Conservation (phyloP, 2,797 vertebrate genomes). For the Ctenosaura bakeri region DNA sequence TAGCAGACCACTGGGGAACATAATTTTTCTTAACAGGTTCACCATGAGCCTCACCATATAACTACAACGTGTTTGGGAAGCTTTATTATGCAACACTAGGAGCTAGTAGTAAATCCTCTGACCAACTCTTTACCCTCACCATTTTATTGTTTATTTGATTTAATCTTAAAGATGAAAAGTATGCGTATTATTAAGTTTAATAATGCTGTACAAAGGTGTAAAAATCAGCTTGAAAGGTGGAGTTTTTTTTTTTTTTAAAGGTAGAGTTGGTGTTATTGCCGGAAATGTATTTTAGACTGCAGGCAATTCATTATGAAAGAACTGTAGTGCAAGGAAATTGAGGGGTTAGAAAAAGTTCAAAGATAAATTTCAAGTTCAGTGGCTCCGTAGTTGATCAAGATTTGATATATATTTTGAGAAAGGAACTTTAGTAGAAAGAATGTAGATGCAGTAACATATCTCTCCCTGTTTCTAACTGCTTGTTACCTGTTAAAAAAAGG, state of each 20-base stretch:
- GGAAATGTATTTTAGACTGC: neutral
- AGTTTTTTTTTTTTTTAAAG: constrained; percentile 12
- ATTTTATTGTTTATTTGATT: neutral
- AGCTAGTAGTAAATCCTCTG: neutral
- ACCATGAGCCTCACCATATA: neutral
- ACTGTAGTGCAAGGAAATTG: neutral
- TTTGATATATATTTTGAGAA: neutral
- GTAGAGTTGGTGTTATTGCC: neutral
- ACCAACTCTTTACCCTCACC: too few species aligned
- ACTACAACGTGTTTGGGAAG: neutral
- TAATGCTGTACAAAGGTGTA: neutral
- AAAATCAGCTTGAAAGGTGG: constrained; percentile 11
- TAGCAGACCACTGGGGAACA: neutral
- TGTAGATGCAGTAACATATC: neutral
- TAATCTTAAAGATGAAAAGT: constrained; percentile 12
- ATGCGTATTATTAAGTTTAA: constrained; percentile 4
- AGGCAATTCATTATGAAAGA: constrained; percentile 3
- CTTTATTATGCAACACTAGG: neutral
- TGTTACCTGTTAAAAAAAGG: neutral
- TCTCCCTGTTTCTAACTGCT: neutral
- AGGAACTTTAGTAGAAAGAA: neutral
- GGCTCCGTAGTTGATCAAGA: neutral
- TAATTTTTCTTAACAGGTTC: neutral
- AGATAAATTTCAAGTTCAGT: constrained; percentile 12
- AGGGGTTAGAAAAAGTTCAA: neutral